A percentile compares a stretch with the other conserved stretches of the same genome.
Conservation (phyloP, 2,888 invertebrate species). For the Xanthia icteritia region DNA sequence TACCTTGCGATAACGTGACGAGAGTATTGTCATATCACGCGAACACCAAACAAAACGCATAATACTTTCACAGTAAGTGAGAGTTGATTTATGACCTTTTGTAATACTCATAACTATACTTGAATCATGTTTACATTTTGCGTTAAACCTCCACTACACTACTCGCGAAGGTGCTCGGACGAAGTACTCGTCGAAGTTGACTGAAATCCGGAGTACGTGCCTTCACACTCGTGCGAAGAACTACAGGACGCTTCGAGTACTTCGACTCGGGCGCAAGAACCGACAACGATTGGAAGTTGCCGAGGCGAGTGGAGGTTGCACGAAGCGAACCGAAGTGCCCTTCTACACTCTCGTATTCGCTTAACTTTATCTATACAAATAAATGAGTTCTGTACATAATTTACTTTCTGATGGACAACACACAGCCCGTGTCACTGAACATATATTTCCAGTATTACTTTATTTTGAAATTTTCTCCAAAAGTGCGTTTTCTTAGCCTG, state of each 20-base stretch:
- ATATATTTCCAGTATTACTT: neutral
- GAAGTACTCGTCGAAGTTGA: too few relatives aligned
- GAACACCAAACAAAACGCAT: slow-evolving; percentile 22
- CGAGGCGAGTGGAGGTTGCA: too few relatives aligned
- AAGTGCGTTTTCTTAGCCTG: neutral
- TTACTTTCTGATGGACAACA: neutral
- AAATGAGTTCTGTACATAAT: neutral
- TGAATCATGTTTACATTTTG: neutral
- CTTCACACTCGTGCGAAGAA: too few relatives aligned
- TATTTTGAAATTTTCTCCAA: neutral
- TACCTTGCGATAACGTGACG: neutral
- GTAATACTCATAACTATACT: slow-evolving; percentile 4
- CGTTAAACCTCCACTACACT: too few relatives aligned
- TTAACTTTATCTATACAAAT: too few relatives aligned
- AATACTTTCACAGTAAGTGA: slow-evolving; percentile 44
- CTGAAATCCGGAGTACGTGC: too few relatives aligned
- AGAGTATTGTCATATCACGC: slow-evolving; percentile 30
- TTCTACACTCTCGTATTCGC: too few relatives aligned
- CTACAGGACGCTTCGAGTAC: too few relatives aligned
- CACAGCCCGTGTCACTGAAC: neutral
- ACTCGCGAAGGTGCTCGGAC: too few relatives aligned
- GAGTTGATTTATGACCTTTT: slow-evolving; percentile 48
- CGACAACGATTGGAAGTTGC: too few relatives aligned
- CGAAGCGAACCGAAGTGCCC: too few relatives aligned
- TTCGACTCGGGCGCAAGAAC: too few relatives aligned